phyloP scores from a whole-genome alignment of 2,797 vertebrate genomes.

The Lacerta agilis region DNA sequence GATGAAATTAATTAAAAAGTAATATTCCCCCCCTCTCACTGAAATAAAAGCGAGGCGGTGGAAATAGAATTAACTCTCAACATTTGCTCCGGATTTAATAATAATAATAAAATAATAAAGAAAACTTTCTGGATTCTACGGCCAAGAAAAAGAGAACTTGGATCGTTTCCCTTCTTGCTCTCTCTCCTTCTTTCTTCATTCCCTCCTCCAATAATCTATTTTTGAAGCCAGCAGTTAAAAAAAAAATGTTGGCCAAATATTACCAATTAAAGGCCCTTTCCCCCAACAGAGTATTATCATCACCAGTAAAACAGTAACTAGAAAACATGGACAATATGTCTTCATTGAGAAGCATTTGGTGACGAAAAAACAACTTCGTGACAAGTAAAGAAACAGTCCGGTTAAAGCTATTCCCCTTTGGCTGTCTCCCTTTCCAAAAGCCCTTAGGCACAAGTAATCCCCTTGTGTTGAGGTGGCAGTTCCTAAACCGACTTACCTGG shows the following conservation, averaged over 20 bases:
- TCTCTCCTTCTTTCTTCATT: background rate
- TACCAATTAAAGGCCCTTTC: background rate
- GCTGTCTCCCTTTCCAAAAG: background rate
- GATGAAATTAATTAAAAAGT: constrained; percentile 77
- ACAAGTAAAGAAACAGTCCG: background rate
- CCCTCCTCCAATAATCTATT: background rate
- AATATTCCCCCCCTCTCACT: constrained; percentile 64
- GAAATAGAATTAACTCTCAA: constrained; percentile 57
- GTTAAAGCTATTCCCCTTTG: background rate
- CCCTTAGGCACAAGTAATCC: background rate
- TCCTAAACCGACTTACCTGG: no score
- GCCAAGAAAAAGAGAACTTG: background rate
- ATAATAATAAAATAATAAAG: background rate
- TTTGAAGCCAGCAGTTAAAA: background rate
- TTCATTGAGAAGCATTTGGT: background rate
- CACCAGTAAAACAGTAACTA: background rate
- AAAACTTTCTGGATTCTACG: constrained; percentile 41
- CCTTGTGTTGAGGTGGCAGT: background rate
- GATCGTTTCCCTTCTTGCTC: background rate
- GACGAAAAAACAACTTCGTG: background rate
- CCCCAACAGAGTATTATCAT: background rate
- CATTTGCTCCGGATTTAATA: constrained; percentile 59
- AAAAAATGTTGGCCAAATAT: constrained; percentile 7
- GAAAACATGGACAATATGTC: background rate
- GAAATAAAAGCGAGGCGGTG: background rate